These are phyloP conservation scores for Carollia perspicillata DNA, from an alignment of 2,113 vertebrate species.

Conservation along the genomic window DNA sequence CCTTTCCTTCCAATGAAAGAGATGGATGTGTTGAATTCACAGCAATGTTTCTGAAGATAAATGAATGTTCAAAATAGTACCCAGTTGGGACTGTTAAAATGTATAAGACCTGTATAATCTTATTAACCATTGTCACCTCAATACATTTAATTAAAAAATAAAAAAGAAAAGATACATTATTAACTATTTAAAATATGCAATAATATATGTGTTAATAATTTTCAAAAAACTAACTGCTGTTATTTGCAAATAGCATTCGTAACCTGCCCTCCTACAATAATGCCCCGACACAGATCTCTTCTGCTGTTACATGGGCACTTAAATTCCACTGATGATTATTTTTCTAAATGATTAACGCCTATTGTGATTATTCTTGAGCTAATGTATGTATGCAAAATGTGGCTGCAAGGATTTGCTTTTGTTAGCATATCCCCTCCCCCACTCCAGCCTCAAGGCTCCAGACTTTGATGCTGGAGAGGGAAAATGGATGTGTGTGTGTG, in stretches of 20 bases:
- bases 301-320: slow-evolving; percentile 58
- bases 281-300: slow-evolving; percentile 39
- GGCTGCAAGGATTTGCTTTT: slow-evolving; percentile 79
- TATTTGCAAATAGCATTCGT: slow-evolving; percentile 39
- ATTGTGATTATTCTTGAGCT: slow-evolving; percentile 65
- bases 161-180: background rate
- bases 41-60: slow-evolving; percentile 49
- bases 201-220: slow-evolving; percentile 2
- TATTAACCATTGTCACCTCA: background rate
- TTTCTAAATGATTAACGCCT: slow-evolving; percentile 63
- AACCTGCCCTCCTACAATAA: background rate
- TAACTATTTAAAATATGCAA: background rate
- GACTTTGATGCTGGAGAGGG: slow-evolving; percentile 61
- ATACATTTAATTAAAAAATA: background rate
- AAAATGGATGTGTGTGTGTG: slow-evolving; percentile 57
- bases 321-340: slow-evolving; percentile 51
- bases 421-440: slow-evolving; percentile 75
- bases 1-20: slow-evolving; percentile 21
- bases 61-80: slow-evolving; percentile 51
- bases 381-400: slow-evolving; percentile 68
- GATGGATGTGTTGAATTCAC: background rate
- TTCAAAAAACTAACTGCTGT: background rate
- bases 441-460: slow-evolving; percentile 68
- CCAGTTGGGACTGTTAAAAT: slow-evolving; percentile 18
- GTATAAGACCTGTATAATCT: background rate